Evolutionary conservation across 2,888 invertebrate genomes (phyloP), one percentile per base, ranked within the genome.

Genomic region (Drosophila austrosaltans): DNA sequence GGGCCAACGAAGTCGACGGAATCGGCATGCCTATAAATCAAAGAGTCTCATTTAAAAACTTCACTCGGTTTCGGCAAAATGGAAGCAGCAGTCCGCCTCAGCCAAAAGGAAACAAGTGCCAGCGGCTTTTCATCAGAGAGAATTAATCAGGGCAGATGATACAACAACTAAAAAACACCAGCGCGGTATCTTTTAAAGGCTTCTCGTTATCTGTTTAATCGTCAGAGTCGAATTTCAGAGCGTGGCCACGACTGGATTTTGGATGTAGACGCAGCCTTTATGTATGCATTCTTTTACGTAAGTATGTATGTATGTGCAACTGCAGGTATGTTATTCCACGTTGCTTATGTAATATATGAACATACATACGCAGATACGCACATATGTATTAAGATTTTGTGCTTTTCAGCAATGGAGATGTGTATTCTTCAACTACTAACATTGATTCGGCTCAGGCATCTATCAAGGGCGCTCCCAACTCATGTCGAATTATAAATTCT

Each of bases 101-200:
- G 20, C 10, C 16, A 22, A 16, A 48, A 20, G 20, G 44, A 30
- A 40, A 53, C 59, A 59, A 65, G 59, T 59, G 64, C 39, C 66
- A 67, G 81, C 82, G 82, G 82, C 87, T 82, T 82, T 75, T 87
- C 82, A 87, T 82, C 87, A 84, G 66, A 82, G 80, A 61, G 85
- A 82, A 87, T 87, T 83, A 83, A 83, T 83, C 82, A 83, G 82
- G 84, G 85, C 85, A 85, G 82, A 83, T 87, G 85, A 72, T 80
- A 85, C 82, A 85, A 83, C 85, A 82, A 82, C 82, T 85, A 71
- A 85, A 83, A 82, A 87, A 85, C 85, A 83, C 79, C 82, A 82
- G 76, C 76, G 82, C 82, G 87, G 82, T 85, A 83, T 83, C 82
- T 79, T 68, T 66, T 40, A 76, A 84, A 82, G 81, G 64, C 73